Conservation (phyloP, 2,113 vertebrate species). For the Lycocorax pyrrhopterus region DNA sequence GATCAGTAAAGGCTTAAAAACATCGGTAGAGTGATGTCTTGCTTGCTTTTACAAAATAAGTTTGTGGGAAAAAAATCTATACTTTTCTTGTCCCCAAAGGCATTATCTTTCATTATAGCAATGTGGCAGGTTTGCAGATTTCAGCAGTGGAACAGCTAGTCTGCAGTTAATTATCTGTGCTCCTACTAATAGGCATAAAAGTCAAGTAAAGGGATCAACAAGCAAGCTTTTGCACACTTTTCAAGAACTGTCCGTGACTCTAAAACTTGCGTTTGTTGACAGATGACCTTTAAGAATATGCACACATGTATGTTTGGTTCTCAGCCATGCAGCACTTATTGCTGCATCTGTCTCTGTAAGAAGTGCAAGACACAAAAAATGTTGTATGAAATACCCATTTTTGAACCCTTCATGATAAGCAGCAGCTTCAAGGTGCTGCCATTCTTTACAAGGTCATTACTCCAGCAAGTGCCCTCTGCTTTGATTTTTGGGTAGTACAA, state of each 20-base stretch:
- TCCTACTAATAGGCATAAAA: background rate
- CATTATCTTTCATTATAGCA: background rate
- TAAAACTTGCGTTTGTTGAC: background rate
- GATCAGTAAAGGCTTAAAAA: background rate
- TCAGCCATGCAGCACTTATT: background rate
- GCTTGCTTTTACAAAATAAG: background rate
- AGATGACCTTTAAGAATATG: background rate
- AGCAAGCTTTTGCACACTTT: background rate
- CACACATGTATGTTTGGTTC: background rate
- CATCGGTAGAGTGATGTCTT: background rate
- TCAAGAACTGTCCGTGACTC: background rate
- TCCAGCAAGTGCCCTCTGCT: background rate
- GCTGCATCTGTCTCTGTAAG: background rate
- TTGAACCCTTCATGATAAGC: background rate
- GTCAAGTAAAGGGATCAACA: background rate
- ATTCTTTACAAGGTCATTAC: background rate
- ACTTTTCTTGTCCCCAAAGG: background rate
- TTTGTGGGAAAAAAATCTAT: background rate
- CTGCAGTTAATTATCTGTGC: slow-evolving; percentile 6
- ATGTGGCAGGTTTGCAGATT: background rate
- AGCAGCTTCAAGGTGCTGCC: background rate
- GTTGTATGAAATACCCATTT: background rate
- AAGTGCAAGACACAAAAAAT: background rate
- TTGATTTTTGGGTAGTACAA: background rate
- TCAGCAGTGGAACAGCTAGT: background rate